These are phyloP conservation scores for Osmerus eperlanus DNA, from an alignment of 2,113 vertebrate genomes.

Conservation along the genomic window DNA sequence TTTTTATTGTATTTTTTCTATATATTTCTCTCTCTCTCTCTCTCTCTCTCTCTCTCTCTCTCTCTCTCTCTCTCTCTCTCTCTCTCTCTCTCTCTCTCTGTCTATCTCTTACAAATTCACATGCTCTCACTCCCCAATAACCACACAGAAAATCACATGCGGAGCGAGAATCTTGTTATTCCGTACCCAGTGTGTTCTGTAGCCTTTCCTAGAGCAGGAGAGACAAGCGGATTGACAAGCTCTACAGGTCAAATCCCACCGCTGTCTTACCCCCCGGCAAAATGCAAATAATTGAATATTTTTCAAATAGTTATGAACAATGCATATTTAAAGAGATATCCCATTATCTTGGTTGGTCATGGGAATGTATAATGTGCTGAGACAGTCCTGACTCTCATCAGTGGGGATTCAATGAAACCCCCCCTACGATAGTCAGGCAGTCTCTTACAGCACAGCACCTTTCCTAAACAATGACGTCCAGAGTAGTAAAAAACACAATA, in stretches of 20 bases:
- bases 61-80: slow-evolving; percentile 15
- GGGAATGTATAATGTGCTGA: background rate
- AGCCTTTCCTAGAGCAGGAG: background rate
- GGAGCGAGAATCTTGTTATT: too few relatives aligned
- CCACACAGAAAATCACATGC: background rate
- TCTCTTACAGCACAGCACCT: too few relatives aligned
- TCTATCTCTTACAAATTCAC: slow-evolving; percentile 7
- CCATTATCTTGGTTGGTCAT: too few relatives aligned
- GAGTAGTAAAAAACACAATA: too few relatives aligned
- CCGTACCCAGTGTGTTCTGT: too few relatives aligned
- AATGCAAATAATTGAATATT: slow-evolving; percentile 10
- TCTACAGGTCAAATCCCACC: background rate
- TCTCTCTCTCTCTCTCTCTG: slow-evolving; percentile 10
- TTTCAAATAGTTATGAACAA: slow-evolving; percentile 9
- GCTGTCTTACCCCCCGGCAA: background rate
- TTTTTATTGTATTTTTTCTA: slow-evolving; percentile 61
- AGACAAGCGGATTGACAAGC: background rate
- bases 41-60: slow-evolving; percentile 16
- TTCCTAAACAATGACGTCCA: too few relatives aligned
- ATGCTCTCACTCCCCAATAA: background rate
- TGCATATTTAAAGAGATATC: background rate
- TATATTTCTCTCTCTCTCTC: background rate
- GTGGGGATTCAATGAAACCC: too few relatives aligned
- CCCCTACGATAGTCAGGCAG: too few relatives aligned
- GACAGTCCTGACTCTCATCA: background rate